Evolutionary conservation across 1,140 invertebrate genomes (phyloP), one percentile per base, ranked within the genome.

Genomic region (Hycleus phaleratus): DNA sequence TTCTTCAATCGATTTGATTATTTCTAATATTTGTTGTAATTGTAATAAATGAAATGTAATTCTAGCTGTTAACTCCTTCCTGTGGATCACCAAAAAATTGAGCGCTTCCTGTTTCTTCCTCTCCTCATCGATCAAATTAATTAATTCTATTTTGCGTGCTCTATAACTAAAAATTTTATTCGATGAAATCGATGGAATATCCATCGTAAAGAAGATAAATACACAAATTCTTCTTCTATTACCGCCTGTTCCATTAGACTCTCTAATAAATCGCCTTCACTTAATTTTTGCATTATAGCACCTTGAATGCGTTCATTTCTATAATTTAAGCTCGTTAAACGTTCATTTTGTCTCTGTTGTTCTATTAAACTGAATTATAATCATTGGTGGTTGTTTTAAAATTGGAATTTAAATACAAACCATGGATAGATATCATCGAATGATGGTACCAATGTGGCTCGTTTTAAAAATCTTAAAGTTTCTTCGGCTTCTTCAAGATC

Each of bases 191-290:
- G 10, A 1, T 42, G 9, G 4, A 3, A 42, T 32, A 42, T 7
- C 4, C 5, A 42, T 7, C 3, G 9, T 10, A 25, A 47, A 49
- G 47, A 49, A 46, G 42, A 18, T 46, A 32, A 32, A 46, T 46
- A 58, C 26, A 32, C 47, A 48, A 75, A 68, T 11, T 79, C 81
- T 4, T 73, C 74, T 57, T 81, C 77, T 47, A 81, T 73, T 39
- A 80, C 78, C 2, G 79, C 74, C 63, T 84, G 79, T 56, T 81
- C 74, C 25, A 84, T 66, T 4, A 70, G 71, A n/a, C 78, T 74
- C 0, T 82, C 70, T 66, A 79, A 74, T 47, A 79, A 26, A 3
- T 76, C 60, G n/a, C 79, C 82, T 45, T 83, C 79, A 54, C 79
- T 76, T 12, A 74, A 73, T 63, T 78, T 78, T 42, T 77, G 77